phyloP scores from a whole-genome alignment of 2,888 invertebrate species.

The Sthenelais limicola region DNA sequence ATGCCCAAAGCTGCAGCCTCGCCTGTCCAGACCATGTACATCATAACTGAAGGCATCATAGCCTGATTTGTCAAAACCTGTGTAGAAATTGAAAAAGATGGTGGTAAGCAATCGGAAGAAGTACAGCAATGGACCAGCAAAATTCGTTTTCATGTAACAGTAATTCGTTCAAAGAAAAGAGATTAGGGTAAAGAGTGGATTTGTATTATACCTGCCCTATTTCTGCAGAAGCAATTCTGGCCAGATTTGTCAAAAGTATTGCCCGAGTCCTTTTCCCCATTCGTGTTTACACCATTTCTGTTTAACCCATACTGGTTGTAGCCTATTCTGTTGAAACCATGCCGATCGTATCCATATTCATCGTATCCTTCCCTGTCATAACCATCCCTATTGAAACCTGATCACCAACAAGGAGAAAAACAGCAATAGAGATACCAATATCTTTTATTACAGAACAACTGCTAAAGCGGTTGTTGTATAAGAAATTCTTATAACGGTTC shows the following conservation, averaged over 20 bases:
- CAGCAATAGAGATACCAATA: no score
- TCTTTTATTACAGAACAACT: no score
- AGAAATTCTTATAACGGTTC: no score
- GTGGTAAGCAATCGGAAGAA: background rate
- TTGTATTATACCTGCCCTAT: conserved; percentile 6
- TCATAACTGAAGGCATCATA: conserved; percentile 68
- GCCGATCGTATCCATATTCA: conserved; percentile 65
- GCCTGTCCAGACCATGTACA: conserved; percentile 59
- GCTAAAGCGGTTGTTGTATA: no score
- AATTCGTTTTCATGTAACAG: background rate
- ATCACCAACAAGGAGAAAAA: no score
- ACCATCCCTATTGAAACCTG: conserved; percentile 65
- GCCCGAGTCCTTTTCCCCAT: conserved; percentile 37
- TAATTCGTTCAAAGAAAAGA: background rate
- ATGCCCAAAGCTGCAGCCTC: conserved; percentile 61
- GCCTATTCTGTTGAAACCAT: conserved; percentile 61
- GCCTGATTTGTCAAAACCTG: conserved; percentile 61
- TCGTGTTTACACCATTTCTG: conserved; percentile 60
- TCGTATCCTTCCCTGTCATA: conserved; percentile 66
- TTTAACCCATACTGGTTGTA: conserved; percentile 67
- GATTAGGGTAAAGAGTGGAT: background rate
- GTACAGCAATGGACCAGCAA: background rate
- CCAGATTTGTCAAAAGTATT: background rate
- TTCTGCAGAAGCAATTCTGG: conserved; percentile 24
- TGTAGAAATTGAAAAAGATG: background rate